phyloP scores from a whole-genome alignment of 2,113 vertebrate species.

The Syngnathus floridae region DNA sequence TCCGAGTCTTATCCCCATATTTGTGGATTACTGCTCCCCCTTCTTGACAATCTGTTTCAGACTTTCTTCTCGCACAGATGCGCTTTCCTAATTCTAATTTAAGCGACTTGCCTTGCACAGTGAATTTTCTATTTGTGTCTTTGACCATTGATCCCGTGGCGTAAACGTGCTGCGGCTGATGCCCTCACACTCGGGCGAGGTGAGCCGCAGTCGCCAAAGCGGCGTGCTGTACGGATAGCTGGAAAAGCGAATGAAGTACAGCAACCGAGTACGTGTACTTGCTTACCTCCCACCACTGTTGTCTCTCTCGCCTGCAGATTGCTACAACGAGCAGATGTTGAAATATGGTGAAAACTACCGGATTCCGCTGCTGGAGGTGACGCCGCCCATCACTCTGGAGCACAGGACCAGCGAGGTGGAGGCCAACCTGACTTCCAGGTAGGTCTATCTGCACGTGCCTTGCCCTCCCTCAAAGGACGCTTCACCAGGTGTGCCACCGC shows the following conservation, averaged over 20 bases:
- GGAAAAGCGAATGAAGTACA: background rate
- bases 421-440: constrained; percentile 64
- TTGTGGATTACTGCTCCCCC: constrained; percentile 36
- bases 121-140: background rate
- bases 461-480: too few relatives aligned
- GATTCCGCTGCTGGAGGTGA: constrained; percentile 37
- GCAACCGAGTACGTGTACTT: background rate
- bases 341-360: constrained; percentile 61
- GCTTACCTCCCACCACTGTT: constrained; percentile 7
- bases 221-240: too few relatives aligned
- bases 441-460: background rate
- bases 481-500: too few relatives aligned
- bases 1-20: constrained; percentile 36
- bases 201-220: background rate
- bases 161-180: background rate
- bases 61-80: background rate
- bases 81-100: background rate
- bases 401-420: constrained; percentile 60
- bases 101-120: too few relatives aligned
- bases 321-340: constrained; percentile 53
- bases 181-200: too few relatives aligned
- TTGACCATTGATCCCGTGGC: background rate
- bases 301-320: constrained; percentile 52
- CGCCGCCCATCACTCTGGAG: constrained; percentile 52
- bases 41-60: constrained; percentile 23